Evolutionary conservation across 1,140 invertebrate species (phyloP), one percentile per base, ranked within the genome.

Genomic region (Drosophila suzukii): DNA sequence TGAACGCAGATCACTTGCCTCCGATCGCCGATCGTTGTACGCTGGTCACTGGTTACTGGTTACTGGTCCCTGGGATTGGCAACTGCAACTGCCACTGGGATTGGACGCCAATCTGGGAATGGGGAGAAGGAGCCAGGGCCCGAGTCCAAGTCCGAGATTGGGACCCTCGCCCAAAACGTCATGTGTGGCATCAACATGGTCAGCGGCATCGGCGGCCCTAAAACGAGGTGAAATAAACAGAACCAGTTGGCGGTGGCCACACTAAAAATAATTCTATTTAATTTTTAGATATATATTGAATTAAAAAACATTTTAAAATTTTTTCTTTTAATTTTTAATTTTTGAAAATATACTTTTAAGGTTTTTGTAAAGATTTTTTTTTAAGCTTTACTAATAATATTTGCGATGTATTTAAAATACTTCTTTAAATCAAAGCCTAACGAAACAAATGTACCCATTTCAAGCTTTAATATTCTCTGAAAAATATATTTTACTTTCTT

Each of bases 111-210:
- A 84, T 71, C 68, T 71, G 66, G 65, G 61, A 66, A 66, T 66
- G 59, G 34, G 59, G 61, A 65, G 61, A 32, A 20, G 60, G 27
- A 27, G 27, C 27, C 27, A 27, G 27, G 24, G 44, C 17, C n/a
- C 17, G 49, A 54, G 57, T 36, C 30, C 11, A 32, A 61, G 59
- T 7, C 39, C 32, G 32, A 55, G 62, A 39, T 47, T 20, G 63
- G 51, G n/a, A 38, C 54, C 65, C 68, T 70, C 44, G 39, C 66
- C 66, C 66, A 71, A 72, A 90, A 78, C 84, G 70, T 90, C 84
- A 89, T 89, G 84, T 89, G 84, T 89, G 84, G 84, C 85, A 84
- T 90, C 54, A 78, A 57, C 65, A 46, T 68, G 36, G 51, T 51
- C 60, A 72, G 71, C 54, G 68, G 70, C 53, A 75, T 53, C 65